Evolutionary conservation across 2,888 invertebrate species (phyloP), one percentile per base, ranked within the genome.

Genomic region (Ametastegia equiseti): DNA sequence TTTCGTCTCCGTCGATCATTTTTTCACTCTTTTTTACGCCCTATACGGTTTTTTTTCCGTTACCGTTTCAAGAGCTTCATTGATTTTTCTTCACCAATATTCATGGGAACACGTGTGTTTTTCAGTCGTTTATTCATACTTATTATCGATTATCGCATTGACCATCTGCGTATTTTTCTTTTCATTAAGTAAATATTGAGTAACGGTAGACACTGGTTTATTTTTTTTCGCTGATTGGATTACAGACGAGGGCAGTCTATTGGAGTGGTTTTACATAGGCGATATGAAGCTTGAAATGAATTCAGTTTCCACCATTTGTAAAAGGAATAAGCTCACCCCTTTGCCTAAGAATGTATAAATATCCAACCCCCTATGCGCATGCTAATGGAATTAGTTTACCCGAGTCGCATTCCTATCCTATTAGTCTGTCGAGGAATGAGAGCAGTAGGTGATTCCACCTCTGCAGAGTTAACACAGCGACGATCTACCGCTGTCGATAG

Each of bases 361-460:
- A 84, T 80, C 65, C 54, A 65, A n/a, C n/a, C n/a, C n/a, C 83
- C 82, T 85, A 82, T 84, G 84, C 83, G 83, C 63, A 73, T 79
- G 82, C 86, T 90, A 91, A 91, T 88, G 87, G 86, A 88, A 91
- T 91, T 91, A 91, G 88, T 90, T 90, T 91, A 90, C 89, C 89
- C 87, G 84, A 88, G 87, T 86, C 87, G 82, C 86, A 84, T 84
- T 84, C 81, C 86, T 85, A 91, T 91, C 91, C 91, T 91, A 91
- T 91, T 91, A 91, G 89, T 84, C 81, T 78, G 82, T 82, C 73
- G 82, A 86, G 89, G 91, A 91, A 88, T 83, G 87, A 88, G 90
- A 91, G 84, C 90, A 91, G 84, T 89, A 85, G 89, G 87, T 89
- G 87, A 89, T 87, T 88, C 81, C 83, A 85, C 83, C 86, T 88